These are phyloP conservation scores for Brevimyrus niger DNA, from an alignment of 2,113 vertebrate species.

Conservation along the genomic window DNA sequence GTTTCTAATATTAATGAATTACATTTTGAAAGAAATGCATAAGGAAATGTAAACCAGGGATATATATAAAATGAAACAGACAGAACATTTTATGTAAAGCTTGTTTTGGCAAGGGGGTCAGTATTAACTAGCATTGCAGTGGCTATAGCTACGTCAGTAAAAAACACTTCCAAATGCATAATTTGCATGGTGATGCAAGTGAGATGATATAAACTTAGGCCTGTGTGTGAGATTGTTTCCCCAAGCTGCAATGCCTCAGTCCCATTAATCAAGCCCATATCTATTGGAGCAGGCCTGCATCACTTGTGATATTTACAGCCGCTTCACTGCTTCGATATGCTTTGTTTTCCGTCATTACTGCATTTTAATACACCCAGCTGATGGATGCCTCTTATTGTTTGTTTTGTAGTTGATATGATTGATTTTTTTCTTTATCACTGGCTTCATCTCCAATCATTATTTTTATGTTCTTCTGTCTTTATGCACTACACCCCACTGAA, in stretches of 20 bases:
- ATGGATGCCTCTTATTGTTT: conserved; percentile 22
- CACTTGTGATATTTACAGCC: conserved; percentile 17
- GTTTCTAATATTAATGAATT: neutral
- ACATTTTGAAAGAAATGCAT: neutral
- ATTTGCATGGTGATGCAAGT: neutral
- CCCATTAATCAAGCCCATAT: conserved; percentile 19
- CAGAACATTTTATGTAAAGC: neutral
- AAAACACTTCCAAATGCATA: neutral
- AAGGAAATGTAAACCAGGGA: neutral
- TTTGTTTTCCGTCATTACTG: conserved; percentile 28
- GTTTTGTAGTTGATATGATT: conserved; percentile 19
- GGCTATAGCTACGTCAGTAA: neutral
- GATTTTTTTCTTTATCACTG: conserved; percentile 25
- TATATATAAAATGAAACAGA: neutral
- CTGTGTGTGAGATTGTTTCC: neutral
- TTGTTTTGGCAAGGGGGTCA: neutral
- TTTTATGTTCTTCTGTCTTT: conserved; percentile 20
- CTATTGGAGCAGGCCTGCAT: conserved; percentile 10
- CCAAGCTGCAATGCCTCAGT: neutral
- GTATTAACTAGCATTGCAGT: neutral
- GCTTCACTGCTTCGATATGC: conserved; percentile 19
- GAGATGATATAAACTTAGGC: neutral
- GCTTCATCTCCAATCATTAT: conserved; percentile 27
- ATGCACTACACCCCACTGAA: conserved; percentile 9
- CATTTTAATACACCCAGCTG: conserved; percentile 18